These are phyloP conservation scores for Urocitellus parryii DNA, from an alignment of 2,113 vertebrate species.

Conservation along the genomic window DNA sequence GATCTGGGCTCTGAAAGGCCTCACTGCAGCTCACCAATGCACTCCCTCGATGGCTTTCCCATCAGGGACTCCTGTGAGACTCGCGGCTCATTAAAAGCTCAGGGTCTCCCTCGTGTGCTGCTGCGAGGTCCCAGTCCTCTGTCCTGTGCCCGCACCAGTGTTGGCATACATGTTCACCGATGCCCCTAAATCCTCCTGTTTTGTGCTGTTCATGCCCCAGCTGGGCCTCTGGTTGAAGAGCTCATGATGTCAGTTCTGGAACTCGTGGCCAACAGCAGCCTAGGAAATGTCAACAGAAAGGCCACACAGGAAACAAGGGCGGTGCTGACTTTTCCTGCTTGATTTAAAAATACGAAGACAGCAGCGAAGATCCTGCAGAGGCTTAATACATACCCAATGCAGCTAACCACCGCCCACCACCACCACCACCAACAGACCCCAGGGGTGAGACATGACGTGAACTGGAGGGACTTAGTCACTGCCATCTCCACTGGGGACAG, in stretches of 20 bases:
- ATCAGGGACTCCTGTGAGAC: accelerated
- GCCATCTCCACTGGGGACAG: not conserved
- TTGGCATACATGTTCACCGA: not conserved
- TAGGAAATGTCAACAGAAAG: conserved; percentile 11
- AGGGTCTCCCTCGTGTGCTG: not conserved
- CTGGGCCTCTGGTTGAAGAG: not conserved
- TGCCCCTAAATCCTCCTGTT: not conserved
- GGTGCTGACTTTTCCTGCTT: not conserved
- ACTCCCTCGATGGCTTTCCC: no score
- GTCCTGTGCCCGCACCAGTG: no score
- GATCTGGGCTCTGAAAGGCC: not conserved
- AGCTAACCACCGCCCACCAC: not conserved
- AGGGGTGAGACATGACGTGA: not conserved
- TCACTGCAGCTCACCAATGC: not conserved
- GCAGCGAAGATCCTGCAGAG: not conserved
- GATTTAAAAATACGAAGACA: not conserved
- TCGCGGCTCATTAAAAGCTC: not conserved
- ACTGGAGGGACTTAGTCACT: no score
- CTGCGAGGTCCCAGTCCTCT: not conserved
- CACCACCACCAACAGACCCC: not conserved
- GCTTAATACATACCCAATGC: not conserved
- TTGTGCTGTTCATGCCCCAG: accelerated
- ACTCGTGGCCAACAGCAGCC: not conserved
- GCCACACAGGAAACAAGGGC: not conserved
- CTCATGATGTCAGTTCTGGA: not conserved